Conservation (phyloP, 2,113 vertebrate genomes). For the Rhineura floridana region DNA sequence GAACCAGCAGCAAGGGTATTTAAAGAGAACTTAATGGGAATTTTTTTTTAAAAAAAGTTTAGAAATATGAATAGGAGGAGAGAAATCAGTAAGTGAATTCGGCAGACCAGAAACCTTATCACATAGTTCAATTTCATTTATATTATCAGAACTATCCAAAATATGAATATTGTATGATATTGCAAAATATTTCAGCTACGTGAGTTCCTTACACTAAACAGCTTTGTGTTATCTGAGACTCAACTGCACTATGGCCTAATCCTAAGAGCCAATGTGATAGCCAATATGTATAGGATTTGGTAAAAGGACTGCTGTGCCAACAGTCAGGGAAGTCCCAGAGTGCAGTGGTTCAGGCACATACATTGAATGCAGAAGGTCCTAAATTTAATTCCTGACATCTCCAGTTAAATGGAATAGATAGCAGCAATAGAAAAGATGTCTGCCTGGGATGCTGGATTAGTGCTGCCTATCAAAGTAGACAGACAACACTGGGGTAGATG, state of each 20-base stretch:
- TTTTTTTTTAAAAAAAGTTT: constrained; percentile 23
- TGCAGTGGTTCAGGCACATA: too few species aligned
- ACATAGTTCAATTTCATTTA: constrained; percentile 56
- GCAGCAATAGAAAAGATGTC: neutral
- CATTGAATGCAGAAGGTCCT: too few species aligned
- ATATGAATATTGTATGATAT: constrained; percentile 57
- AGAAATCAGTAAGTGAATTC: constrained; percentile 61
- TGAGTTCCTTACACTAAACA: constrained; percentile 24
- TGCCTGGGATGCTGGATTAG: neutral
- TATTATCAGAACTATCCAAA: constrained; percentile 48
- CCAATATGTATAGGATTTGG: neutral
- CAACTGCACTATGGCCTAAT: constrained; percentile 34
- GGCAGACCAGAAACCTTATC: constrained; percentile 56
- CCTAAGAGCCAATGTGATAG: neutral
- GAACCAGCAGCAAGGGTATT: constrained; percentile 64
- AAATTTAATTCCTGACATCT: neutral
- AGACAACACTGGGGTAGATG: too few species aligned
- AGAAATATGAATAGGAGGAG: constrained; percentile 35
- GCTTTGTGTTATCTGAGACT: constrained; percentile 28
- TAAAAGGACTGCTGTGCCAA: neutral
- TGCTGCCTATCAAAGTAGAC: neutral
- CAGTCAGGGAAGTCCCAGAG: neutral
- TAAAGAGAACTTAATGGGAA: constrained; percentile 59
- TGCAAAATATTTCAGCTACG: constrained; percentile 45
- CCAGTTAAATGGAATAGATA: neutral